Conservation (phyloP, 2,113 vertebrate genomes). For the Genyomyrus donnyi region DNA sequence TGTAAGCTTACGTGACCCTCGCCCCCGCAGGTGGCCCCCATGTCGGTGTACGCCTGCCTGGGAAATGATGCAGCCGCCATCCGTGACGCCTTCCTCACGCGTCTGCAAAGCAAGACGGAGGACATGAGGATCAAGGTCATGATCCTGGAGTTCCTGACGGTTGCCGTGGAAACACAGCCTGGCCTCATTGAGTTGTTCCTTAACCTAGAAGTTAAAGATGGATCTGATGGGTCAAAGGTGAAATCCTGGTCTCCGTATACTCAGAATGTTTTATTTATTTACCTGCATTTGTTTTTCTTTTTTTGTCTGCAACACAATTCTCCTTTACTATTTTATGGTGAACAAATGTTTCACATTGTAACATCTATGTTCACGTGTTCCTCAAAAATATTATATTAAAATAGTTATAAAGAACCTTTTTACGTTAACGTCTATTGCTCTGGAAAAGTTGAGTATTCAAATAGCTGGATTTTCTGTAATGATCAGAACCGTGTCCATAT, state of each 20-base stretch:
- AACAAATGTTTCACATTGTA: background rate
- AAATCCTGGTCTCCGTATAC: background rate
- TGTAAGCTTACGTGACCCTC: background rate
- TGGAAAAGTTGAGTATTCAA: background rate
- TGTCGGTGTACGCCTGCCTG: constrained; percentile 94
- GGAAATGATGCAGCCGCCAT: constrained; percentile 88
- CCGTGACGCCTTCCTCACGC: constrained; percentile 86
- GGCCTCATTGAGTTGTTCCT: constrained; percentile 96
- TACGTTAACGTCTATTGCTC: background rate
- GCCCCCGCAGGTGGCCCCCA: constrained; percentile 79
- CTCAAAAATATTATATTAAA: background rate
- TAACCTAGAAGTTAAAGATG: constrained; percentile 85
- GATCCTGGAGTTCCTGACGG: constrained; percentile 93
- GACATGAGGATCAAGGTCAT: constrained; percentile 97
- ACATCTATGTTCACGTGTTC: background rate
- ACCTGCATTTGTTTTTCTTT: too few species aligned
- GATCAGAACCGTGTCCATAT: background rate
- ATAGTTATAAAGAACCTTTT: background rate
- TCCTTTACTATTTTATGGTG: background rate
- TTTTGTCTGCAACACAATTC: background rate
- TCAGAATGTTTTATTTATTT: background rate
- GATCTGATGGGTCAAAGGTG: constrained; percentile 83
- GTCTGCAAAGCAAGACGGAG: constrained; percentile 85
- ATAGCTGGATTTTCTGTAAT: background rate
- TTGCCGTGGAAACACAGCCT: constrained; percentile 92